phyloP scores from a whole-genome alignment of 2,888 invertebrate species.

The Mythimna loreyi region DNA sequence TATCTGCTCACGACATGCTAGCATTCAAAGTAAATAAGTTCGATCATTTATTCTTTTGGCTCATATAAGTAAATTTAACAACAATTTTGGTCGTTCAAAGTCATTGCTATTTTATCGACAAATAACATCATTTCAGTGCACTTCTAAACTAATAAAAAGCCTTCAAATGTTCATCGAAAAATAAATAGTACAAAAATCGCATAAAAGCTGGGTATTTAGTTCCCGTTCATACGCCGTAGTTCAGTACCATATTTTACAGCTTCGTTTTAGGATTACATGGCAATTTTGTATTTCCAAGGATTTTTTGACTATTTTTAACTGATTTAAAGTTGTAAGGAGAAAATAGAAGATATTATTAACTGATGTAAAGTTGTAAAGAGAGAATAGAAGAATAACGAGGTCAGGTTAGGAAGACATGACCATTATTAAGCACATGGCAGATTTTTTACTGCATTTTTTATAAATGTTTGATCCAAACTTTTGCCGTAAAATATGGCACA shows the following conservation, averaged over 20 bases:
- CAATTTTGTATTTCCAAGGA: neutral
- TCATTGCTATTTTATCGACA: conserved; percentile 9
- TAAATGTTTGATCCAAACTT: neutral
- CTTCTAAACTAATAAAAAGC: conserved; percentile 1
- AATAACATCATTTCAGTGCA: conserved; percentile 5
- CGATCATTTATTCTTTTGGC: neutral
- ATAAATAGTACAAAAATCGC: conserved; percentile 1
- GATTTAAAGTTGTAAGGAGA: too few relatives aligned
- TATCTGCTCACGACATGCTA: neutral
- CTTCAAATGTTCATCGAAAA: neutral
- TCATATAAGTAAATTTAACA: neutral
- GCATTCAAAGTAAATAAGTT: conserved; percentile 11
- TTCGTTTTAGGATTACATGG: neutral
- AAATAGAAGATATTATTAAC: too few relatives aligned
- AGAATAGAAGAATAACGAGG: neutral
- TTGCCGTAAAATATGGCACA: conserved; percentile 1
- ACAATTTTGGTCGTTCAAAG: conserved; percentile 14
- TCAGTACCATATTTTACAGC: neutral
- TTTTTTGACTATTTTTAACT: too few relatives aligned
- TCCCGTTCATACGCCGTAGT: neutral
- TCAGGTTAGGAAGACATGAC: neutral
- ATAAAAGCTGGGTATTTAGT: neutral
- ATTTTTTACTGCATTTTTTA: neutral
- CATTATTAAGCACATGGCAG: neutral
- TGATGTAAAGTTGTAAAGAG: neutral